phyloP scores from a whole-genome alignment of 2,113 vertebrate genomes.

The Hemiprocne comata region DNA sequence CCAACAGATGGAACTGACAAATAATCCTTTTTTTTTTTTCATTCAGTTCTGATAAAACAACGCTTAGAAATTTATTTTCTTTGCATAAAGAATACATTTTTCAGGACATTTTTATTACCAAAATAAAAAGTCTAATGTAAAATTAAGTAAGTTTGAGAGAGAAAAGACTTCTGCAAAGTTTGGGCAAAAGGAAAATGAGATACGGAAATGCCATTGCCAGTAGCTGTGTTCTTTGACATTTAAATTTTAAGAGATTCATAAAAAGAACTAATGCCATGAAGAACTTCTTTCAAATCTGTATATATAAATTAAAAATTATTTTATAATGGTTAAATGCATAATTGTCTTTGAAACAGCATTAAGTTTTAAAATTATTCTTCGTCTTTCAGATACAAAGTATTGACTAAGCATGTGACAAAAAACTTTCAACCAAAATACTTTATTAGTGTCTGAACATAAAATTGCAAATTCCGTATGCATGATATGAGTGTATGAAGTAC shows the following conservation, averaged over 20 bases:
- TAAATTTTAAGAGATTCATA: conserved; percentile 16
- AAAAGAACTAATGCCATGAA: background rate
- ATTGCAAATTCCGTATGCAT: background rate
- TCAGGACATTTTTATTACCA: background rate
- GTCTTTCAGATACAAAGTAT: background rate
- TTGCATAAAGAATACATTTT: conserved; percentile 10
- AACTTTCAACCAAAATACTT: background rate
- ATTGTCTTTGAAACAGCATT: background rate
- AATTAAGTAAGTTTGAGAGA: background rate
- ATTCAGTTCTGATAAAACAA: conserved; percentile 19
- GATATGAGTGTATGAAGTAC: background rate
- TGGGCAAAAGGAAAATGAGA: background rate
- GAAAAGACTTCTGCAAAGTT: background rate
- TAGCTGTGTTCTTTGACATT: background rate
- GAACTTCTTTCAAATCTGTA: background rate
- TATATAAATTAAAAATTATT: background rate
- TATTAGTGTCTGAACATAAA: background rate
- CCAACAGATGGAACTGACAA: conserved; percentile 30
- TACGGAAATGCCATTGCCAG: background rate
- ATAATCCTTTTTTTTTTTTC: background rate
- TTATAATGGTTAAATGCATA: background rate
- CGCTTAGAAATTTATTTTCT: conserved; percentile 28
- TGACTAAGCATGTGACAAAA: background rate
- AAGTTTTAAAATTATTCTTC: conserved; percentile 20
- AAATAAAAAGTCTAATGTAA: conserved; percentile 18